Conservation (phyloP, 2,797 vertebrate species). For the Mastacembelus armatus region DNA sequence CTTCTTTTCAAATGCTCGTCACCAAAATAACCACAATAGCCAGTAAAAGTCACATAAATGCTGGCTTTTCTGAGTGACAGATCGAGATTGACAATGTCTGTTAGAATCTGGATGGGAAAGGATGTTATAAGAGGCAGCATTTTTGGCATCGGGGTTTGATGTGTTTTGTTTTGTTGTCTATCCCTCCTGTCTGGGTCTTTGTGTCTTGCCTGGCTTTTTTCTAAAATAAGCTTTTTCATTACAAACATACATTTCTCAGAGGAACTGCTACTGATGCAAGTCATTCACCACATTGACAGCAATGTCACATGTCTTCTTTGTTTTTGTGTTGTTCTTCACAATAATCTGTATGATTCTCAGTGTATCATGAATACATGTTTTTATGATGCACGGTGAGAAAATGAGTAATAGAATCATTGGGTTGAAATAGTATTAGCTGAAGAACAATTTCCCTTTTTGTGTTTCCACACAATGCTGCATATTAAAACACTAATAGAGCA, state of each 20-base stretch:
- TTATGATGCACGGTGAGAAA: background rate
- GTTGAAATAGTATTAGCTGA: too few relatives aligned
- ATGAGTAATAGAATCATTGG: constrained; percentile 13
- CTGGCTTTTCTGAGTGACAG: constrained; percentile 36
- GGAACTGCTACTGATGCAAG: constrained; percentile 41
- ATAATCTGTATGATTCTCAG: background rate
- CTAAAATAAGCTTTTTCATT: constrained; percentile 36
- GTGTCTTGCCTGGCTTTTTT: constrained; percentile 41
- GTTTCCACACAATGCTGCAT: background rate
- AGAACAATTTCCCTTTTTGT: too few relatives aligned
- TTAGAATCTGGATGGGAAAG: constrained; percentile 37
- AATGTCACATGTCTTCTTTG: constrained; percentile 32
- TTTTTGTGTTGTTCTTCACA: constrained; percentile 15
- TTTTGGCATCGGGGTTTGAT: constrained; percentile 52
- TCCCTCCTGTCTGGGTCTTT: constrained; percentile 38
- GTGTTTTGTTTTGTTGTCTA: constrained; percentile 56
- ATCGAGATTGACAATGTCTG: constrained; percentile 46
- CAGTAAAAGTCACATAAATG: constrained; percentile 24
- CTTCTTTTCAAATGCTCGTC: constrained; percentile 11
- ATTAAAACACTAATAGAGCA: constrained; percentile 3
- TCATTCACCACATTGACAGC: constrained; percentile 42
- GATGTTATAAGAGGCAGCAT: constrained; percentile 24
- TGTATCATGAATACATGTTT: background rate
- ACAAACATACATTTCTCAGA: constrained; percentile 49
- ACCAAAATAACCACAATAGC: constrained; percentile 13